Conservation (phyloP, 2,888 invertebrate genomes). For the Hypomecis punctinalis region DNA sequence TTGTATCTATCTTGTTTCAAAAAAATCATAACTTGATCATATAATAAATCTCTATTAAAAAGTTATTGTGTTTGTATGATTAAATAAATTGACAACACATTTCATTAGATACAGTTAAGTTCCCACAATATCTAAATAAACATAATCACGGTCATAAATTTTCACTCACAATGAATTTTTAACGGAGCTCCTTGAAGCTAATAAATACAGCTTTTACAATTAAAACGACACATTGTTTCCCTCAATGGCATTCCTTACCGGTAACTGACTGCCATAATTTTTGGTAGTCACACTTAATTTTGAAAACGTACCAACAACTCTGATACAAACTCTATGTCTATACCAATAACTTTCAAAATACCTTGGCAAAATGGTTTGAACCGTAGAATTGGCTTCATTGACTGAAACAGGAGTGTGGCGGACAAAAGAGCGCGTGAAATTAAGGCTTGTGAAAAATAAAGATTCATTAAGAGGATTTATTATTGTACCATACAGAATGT, state of each 20-base stretch:
- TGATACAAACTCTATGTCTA: constrained; percentile 38
- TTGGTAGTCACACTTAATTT: constrained; percentile 55
- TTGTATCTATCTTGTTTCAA: no score
- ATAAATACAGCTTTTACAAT: constrained; percentile 53
- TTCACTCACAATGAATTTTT: constrained; percentile 30
- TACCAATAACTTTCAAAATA: constrained; percentile 44
- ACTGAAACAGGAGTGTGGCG: constrained; percentile 65
- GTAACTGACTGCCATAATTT: constrained; percentile 55
- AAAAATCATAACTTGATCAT: no score
- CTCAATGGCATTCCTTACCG: constrained; percentile 59
- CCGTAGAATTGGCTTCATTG: constrained; percentile 53
- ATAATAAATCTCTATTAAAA: no score
- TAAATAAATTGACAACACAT: no score
- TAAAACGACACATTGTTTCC: constrained; percentile 49
- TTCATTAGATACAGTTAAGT: no score
- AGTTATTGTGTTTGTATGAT: no score
- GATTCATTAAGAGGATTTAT: constrained; percentile 59
- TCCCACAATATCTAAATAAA: no score
- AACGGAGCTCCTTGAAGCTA: constrained; percentile 33
- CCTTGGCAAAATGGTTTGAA: constrained; percentile 27
- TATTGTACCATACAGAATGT: constrained; percentile 19
- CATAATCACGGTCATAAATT: constrained; percentile 21
- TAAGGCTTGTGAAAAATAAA: constrained; percentile 66
- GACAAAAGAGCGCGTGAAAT: constrained; percentile 70
- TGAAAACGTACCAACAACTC: constrained; percentile 29